Evolutionary conservation across 37 sponge, comb jelly and placozoan species (phyloP).

Genomic region (Spongia lamella): DNA sequence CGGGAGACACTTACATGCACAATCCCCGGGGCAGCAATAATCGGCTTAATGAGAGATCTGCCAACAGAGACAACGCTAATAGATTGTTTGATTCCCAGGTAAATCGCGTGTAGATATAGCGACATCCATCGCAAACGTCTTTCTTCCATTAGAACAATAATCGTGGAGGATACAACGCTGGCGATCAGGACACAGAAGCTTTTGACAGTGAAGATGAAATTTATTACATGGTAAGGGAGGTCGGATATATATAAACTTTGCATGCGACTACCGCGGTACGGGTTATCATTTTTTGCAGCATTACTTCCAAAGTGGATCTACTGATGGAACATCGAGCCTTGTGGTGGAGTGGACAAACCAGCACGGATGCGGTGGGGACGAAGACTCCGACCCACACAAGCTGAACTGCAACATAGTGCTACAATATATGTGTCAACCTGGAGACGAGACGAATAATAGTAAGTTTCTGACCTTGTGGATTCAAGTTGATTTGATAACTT

Average conservation of each 20-base stretch:
- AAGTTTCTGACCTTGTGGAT: neutral
- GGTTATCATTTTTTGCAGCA: slow-evolving; percentile 44
- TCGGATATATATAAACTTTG: neutral
- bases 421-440: slow-evolving; percentile 90
- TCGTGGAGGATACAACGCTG: slow-evolving; percentile 97
- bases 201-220: slow-evolving; percentile 61
- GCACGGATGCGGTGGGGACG: slow-evolving; percentile 97
- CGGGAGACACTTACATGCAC: slow-evolving; percentile 90
- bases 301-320: slow-evolving; percentile 82
- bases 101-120: neutral
- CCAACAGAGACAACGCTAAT: slow-evolving; percentile 92
- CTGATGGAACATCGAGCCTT: slow-evolving; percentile 39
- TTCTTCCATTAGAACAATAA: slow-evolving; percentile 87
- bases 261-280: neutral
- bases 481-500: neutral
- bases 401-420: slow-evolving; percentile 97
- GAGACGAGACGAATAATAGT: slow-evolving; percentile 32
- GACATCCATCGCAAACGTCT: neutral
- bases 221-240: slow-evolving; percentile 77
- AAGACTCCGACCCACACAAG: slow-evolving; percentile 91
- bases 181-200: slow-evolving; percentile 56
- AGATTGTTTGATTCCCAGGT: slow-evolving; percentile 98
- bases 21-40: slow-evolving; percentile 98
- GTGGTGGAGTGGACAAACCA: slow-evolving; percentile 97
- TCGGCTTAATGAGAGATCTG: slow-evolving; percentile 92